phyloP scores from a whole-genome alignment of 2,797 vertebrate species.

The Anableps anableps region DNA sequence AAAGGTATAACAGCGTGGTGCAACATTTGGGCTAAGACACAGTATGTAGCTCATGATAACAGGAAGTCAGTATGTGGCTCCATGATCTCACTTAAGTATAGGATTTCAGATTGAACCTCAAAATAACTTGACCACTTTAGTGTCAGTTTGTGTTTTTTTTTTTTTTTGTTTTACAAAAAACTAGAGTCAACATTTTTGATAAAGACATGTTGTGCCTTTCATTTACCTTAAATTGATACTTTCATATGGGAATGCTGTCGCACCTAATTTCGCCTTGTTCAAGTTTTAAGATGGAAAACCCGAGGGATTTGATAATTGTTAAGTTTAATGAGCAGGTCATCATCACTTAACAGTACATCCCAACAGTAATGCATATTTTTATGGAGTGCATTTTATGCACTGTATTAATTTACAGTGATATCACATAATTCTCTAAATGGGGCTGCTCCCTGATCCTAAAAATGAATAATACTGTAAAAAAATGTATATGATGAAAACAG shows the following conservation, averaged over 20 bases:
- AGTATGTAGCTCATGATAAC: background rate
- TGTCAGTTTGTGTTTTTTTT: background rate
- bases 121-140: background rate
- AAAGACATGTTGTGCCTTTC: background rate
- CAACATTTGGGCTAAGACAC: background rate
- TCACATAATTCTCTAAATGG: background rate
- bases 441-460: background rate
- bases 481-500: background rate
- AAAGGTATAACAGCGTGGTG: constrained; percentile 13
- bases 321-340: too few relatives aligned
- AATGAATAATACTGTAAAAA: background rate
- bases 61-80: background rate
- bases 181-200: background rate
- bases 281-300: background rate
- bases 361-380: too few relatives aligned
- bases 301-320: too few relatives aligned
- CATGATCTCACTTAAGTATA: background rate
- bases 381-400: too few relatives aligned
- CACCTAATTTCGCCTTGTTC: background rate
- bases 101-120: background rate
- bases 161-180: background rate
- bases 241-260: background rate
- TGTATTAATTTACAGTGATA: too few relatives aligned
- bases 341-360: too few relatives aligned
- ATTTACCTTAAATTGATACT: background rate